Conservation (phyloP, 1,140 invertebrate species). For the Acyrthosiphon pisum region DNA sequence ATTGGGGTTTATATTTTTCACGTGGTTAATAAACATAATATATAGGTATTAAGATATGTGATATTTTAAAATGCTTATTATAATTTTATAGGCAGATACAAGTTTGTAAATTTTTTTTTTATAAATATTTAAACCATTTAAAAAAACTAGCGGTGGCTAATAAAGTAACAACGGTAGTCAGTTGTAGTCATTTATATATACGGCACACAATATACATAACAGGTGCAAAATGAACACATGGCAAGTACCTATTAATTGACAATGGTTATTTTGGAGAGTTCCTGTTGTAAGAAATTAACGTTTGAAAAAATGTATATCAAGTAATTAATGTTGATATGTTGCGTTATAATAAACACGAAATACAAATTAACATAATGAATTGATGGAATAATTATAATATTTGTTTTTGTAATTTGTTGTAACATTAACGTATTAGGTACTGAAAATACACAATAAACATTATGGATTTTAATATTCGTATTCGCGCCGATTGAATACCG, state of each 20-base stretch:
- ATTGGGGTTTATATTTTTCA: neutral
- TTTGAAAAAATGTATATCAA: neutral
- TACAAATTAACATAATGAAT: conserved; percentile 25
- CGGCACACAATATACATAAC: neutral
- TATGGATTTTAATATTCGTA: neutral
- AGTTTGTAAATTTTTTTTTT: neutral
- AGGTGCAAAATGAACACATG: conserved; percentile 28
- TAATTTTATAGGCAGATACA: neutral
- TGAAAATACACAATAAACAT: neutral
- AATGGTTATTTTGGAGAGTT: conserved; percentile 29
- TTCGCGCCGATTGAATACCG: neutral
- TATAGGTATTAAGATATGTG: neutral
- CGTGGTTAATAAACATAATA: neutral
- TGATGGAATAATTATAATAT: neutral
- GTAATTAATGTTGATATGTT: neutral
- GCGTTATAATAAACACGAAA: neutral
- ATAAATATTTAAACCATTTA: conserved; percentile 1
- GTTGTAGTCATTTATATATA: neutral
- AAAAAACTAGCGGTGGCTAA: neutral
- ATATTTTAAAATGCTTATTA: neutral
- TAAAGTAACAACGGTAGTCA: neutral
- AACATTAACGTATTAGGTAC: neutral
- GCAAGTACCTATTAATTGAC: neutral
- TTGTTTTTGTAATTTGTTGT: neutral
- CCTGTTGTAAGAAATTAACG: conserved; percentile 23